These are phyloP conservation scores for Apamea anceps DNA, from an alignment of 2,888 invertebrate genomes.

Conservation along the genomic window DNA sequence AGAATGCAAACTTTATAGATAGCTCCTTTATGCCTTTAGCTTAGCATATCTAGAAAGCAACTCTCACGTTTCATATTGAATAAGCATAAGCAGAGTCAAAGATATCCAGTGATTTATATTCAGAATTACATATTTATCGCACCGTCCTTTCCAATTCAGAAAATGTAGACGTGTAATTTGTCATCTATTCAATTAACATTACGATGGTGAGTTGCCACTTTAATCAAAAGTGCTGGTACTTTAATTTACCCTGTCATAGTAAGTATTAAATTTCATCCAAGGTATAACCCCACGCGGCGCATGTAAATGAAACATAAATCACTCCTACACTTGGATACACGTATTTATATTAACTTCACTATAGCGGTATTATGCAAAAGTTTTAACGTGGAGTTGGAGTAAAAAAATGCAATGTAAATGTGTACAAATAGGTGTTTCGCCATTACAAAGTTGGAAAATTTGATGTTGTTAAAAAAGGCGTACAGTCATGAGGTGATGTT, in stretches of 20 bases:
- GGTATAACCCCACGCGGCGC: constrained; percentile 59
- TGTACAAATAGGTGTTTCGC: neutral
- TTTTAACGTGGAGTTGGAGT: constrained; percentile 4
- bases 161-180: constrained; percentile 56
- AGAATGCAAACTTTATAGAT: constrained; percentile 29
- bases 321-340: constrained; percentile 59
- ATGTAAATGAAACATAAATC: constrained; percentile 65
- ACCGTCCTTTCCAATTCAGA: constrained; percentile 54
- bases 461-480: too few relatives aligned
- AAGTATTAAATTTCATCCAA: constrained; percentile 64
- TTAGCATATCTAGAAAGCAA: constrained; percentile 45
- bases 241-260: constrained; percentile 57
- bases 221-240: constrained; percentile 58
- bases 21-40: constrained; percentile 14
- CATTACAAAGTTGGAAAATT: neutral
- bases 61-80: constrained; percentile 53
- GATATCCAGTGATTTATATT: constrained; percentile 51
- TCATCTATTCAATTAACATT: constrained; percentile 64
- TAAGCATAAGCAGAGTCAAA: constrained; percentile 42
- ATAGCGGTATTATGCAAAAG: constrained; percentile 45
- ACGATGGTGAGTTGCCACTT: constrained; percentile 54
- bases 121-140: constrained; percentile 48
- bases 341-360: constrained; percentile 45
- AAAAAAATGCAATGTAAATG: constrained; percentile 20
- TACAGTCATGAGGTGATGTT: too few relatives aligned